Evolutionary conservation across 2,888 invertebrate genomes (phyloP), one percentile per base, ranked within the genome.

Genomic region (Drosophila picticornis): DNA sequence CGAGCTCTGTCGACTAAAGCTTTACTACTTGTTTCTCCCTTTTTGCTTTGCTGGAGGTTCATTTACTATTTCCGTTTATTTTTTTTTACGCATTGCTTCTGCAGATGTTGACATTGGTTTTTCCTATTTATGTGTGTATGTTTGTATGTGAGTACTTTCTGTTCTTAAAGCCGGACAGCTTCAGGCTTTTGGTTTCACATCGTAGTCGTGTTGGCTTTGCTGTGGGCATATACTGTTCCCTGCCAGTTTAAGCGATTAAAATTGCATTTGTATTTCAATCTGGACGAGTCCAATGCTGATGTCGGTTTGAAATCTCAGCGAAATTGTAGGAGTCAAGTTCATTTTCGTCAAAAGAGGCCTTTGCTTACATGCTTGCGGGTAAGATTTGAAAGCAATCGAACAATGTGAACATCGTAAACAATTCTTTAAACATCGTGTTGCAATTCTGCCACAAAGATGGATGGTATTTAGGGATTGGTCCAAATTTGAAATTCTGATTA

Each of bases 131-230:
- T 34, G 36, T 46, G 13, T 55, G 29, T 61, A 29, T 57, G 29
- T 25, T 4, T 25, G 19, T 36, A 0, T 36, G 13, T 36, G 19
- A 19, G 53, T 25, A n/a, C 36, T 58, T 62, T 40, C 56, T 82
- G 78, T 76, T 88, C 83, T 79, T 88, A 63, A 86, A 81, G 83
- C 86, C 81, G 88, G 81, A 70, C 81, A 85, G 86, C 75, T 77
- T 77, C 79, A 60, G 72, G 82, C 74, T 70, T 67, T 71, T 75
- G 77, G 63, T 74, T 76, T 78, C 66, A 72, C 83, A 67, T 73
- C 85, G 73, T 71, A 81, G 63, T 79, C 84, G 73, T 69, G 72
- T 77, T 77, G 86, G 60, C 85, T 75, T 77, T 70, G 27, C 40
- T 10, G 43, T 51, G 38, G 59, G 29, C 56, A 48, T 38, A 51